Percentiles rank a stretch among this genome's conserved stretches.
Evolutionary conservation across 2,113 vertebrate species (phyloP).

Genomic region (Vimba vimba): DNA sequence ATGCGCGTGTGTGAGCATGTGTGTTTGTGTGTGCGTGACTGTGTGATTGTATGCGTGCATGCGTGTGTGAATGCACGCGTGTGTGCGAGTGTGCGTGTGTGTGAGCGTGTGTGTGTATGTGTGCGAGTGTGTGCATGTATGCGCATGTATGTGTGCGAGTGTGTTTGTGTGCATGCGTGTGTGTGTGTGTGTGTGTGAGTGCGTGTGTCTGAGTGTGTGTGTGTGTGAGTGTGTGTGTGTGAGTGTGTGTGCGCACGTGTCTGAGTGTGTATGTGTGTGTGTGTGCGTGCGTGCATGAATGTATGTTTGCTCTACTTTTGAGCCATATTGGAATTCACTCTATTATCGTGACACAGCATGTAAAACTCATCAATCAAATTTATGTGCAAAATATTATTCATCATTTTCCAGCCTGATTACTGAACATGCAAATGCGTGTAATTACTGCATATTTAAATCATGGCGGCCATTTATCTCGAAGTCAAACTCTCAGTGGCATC

Average conservation of each 20-base stretch:
- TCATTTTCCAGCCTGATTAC: slow-evolving; percentile 35
- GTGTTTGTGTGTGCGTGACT: not conserved
- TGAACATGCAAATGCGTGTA: slow-evolving; percentile 45
- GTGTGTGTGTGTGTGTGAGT: not conserved
- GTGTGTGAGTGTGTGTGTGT: not conserved
- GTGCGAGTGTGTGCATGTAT: not conserved
- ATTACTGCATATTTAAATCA: slow-evolving; percentile 39
- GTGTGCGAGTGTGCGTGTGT: too few species aligned
- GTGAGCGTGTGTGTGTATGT: not conserved
- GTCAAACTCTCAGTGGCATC: not conserved
- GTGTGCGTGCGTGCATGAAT: not conserved
- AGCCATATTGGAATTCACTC: slow-evolving; percentile 57
- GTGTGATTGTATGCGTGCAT: too few species aligned
- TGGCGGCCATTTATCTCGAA: not conserved
- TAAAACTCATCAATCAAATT: slow-evolving; percentile 56
- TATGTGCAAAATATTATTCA: slow-evolving; percentile 54
- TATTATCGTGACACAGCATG: slow-evolving; percentile 54
- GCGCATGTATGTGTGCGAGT: too few species aligned
- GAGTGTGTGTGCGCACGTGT: not conserved
- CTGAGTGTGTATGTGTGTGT: not conserved
- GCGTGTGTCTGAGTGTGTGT: not conserved
- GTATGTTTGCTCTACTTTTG: slow-evolving; percentile 44
- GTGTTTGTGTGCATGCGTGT: fast-evolving
- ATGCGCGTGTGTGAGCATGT: not conserved
- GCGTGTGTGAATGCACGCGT: too few species aligned